Conservation (phyloP, 2,797 vertebrate genomes). For the Malurus leucopterus region DNA sequence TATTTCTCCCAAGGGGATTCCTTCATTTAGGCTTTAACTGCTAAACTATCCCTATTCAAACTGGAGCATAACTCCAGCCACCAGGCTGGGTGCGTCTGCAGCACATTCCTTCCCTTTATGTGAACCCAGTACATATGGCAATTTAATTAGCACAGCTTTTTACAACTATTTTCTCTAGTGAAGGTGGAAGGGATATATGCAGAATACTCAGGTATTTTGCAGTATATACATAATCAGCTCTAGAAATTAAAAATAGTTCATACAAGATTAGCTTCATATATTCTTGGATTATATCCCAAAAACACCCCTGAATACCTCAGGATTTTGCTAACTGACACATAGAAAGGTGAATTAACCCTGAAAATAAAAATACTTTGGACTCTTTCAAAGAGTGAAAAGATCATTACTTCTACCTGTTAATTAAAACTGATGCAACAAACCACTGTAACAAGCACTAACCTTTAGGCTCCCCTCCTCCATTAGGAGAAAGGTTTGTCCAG, state of each 20-base stretch:
- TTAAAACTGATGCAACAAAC: neutral
- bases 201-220: neutral
- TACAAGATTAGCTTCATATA: neutral
- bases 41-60: neutral
- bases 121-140: fast-evolving
- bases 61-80: neutral
- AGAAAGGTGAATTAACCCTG: neutral
- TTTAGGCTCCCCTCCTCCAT: slow-evolving; percentile 89
- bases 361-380: neutral
- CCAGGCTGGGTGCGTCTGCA: neutral
- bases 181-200: neutral
- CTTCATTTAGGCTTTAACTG: neutral
- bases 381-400: neutral
- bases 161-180: neutral
- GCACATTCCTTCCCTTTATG: neutral
- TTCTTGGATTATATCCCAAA: neutral
- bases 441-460: slow-evolving; percentile 69
- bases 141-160: neutral
- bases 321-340: neutral
- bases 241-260: neutral
- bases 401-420: neutral
- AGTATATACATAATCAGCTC: neutral
- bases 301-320: fast-evolving
- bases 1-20: neutral
- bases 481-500: slow-evolving; percentile 97